Percentiles rank a stretch among this genome's conserved stretches.
Conservation (phyloP, 2,797 vertebrate genomes). For the Gadopsis bispinosus region DNA sequence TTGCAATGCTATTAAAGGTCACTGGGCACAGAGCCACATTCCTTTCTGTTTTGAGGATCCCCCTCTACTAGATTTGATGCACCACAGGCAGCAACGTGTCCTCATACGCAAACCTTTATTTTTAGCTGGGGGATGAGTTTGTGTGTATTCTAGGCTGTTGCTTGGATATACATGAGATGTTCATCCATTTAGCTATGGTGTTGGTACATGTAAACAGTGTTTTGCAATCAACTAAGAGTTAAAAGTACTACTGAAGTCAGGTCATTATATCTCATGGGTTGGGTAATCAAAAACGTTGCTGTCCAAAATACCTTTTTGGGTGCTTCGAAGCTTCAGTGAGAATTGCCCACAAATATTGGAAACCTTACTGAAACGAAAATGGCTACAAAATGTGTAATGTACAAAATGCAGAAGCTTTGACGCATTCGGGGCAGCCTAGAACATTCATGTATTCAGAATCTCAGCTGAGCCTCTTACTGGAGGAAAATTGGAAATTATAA, state of each 20-base stretch:
- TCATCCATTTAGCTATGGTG: conserved; percentile 7
- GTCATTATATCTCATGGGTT: neutral
- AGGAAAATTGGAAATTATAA: conserved; percentile 6
- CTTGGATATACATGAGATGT: conserved; percentile 38
- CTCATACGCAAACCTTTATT: conserved; percentile 60
- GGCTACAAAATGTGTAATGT: too few relatives aligned
- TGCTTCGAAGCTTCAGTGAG: too few relatives aligned
- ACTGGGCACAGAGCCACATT: conserved; percentile 66
- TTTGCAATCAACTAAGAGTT: conserved; percentile 43
- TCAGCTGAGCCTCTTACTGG: neutral
- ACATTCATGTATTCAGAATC: neutral
- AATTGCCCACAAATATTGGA: too few relatives aligned
- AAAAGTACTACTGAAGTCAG: neutral
- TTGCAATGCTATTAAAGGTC: conserved; percentile 73
- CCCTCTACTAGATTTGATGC: conserved; percentile 43
- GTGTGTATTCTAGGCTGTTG: conserved; percentile 54
- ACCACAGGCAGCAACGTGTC: conserved; percentile 46
- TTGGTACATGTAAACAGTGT: conserved; percentile 58
- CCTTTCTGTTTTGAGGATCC: conserved; percentile 78
- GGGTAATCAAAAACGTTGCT: neutral
- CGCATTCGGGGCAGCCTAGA: too few relatives aligned
- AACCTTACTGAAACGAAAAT: too few relatives aligned
- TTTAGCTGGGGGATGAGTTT: conserved; percentile 49
- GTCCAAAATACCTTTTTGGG: too few relatives aligned
- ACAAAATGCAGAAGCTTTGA: too few relatives aligned